Evolutionary conservation across 30 jellyfish, hydroid and myxozoan genomes (phyloP).

Genomic region (Aurelia coerulea): DNA sequence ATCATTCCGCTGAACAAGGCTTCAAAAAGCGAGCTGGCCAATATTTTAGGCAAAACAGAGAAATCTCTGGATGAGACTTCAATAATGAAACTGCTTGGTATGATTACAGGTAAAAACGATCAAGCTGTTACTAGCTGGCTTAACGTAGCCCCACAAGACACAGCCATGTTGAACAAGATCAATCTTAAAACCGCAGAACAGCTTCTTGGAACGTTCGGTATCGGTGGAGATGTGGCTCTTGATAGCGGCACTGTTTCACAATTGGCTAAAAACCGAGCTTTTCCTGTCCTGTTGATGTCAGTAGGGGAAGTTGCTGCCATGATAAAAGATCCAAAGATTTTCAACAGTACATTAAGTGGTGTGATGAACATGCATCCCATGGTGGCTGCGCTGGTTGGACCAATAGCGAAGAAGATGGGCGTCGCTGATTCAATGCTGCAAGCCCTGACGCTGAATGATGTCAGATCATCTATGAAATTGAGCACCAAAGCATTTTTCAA

Average conservation of each 20-base stretch:
- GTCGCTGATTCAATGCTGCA: neutral
- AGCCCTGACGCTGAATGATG: conserved; percentile 5
- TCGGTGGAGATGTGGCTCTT: neutral
- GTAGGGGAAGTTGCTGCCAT: no score
- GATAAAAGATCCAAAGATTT: no score
- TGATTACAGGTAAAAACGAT: conserved; percentile 7
- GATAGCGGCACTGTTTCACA: neutral
- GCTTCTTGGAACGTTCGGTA: neutral
- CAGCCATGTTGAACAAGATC: neutral
- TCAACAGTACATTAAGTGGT: neutral
- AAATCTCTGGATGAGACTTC: conserved; percentile 9
- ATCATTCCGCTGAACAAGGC: neutral
- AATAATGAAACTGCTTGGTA: conserved; percentile 2
- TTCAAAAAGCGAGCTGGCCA: conserved; percentile 16
- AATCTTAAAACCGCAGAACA: conserved; percentile 9
- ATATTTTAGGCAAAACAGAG: conserved; percentile 14
- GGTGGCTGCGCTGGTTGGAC: neutral
- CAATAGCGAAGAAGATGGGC: conserved; percentile 9
- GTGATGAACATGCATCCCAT: neutral
- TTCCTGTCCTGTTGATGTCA: neutral
- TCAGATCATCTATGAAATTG: conserved; percentile 1
- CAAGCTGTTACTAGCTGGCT: neutral
- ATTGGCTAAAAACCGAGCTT: neutral
- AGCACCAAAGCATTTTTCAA: neutral
- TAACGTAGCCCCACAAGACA: neutral